Conservation (phyloP, 2,113 vertebrate species). For the Myodes glareolus region DNA sequence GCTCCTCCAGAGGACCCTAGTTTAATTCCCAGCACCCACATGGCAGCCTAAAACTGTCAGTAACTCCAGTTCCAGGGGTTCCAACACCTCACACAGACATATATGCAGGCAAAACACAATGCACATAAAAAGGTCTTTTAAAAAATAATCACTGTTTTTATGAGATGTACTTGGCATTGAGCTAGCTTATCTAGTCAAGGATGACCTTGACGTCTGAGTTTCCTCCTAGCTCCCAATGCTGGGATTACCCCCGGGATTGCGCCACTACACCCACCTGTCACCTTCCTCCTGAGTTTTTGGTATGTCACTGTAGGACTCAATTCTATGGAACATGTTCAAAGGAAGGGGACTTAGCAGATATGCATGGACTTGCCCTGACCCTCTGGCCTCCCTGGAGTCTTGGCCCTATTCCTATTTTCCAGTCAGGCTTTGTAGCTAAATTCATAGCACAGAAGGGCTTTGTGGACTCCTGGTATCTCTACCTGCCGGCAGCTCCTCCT, state of each 20-base stretch:
- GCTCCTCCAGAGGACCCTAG: neutral
- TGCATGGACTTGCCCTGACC: neutral
- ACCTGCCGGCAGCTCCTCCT: slow-evolving; percentile 21
- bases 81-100: neutral
- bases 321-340: neutral
- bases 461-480: slow-evolving; percentile 39
- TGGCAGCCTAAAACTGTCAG: neutral
- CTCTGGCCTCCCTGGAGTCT: slow-evolving; percentile 26
- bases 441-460: slow-evolving; percentile 58
- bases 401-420: slow-evolving; percentile 57
- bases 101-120: neutral
- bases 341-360: neutral
- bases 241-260: neutral
- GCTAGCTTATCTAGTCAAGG: neutral
- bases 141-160: too few species aligned
- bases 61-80: neutral
- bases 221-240: neutral
- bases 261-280: neutral
- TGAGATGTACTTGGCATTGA: neutral
- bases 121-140: neutral
- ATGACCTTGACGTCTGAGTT: neutral
- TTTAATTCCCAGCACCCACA: neutral
- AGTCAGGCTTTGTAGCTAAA: slow-evolving; percentile 35
- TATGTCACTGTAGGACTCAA: neutral
- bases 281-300: neutral